phyloP scores from a whole-genome alignment of 92 coral and sea anemone genomes.

The Heliopora coerulea region DNA sequence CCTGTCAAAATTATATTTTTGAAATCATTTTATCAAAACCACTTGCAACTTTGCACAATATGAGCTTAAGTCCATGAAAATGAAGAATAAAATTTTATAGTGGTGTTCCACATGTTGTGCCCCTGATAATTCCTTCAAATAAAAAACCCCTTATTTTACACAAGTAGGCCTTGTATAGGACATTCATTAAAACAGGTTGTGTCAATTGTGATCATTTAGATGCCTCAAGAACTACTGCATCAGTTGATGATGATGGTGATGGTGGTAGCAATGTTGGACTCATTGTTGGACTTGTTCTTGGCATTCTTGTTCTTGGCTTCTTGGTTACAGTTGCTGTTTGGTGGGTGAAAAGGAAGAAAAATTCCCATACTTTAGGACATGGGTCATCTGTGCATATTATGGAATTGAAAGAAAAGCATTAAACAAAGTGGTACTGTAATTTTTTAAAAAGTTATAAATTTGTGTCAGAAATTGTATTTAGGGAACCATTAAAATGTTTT shows the following conservation, averaged over 20 bases:
- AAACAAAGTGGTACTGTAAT: no score
- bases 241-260: constrained; percentile 7
- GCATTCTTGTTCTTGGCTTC: neutral
- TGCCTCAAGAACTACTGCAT: neutral
- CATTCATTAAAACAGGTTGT: no score
- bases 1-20: no score
- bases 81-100: no score
- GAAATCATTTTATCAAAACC: no score
- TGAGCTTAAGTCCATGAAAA: no score
- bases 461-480: neutral
- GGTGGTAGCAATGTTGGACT: constrained; percentile 12
- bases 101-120: no score
- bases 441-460: neutral
- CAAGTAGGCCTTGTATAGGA: no score
- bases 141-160: no score
- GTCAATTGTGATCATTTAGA: neutral
- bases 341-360: neutral
- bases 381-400: neutral
- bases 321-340: constrained; percentile 2
- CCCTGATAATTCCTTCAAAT: no score
- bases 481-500: neutral
- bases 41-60: no score
- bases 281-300: constrained; percentile 24
- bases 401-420: neutral
- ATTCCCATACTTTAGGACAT: neutral